These are phyloP conservation scores for Drosophila diplacantha DNA, from an alignment of 2,888 invertebrate species.

Conservation along the genomic window DNA sequence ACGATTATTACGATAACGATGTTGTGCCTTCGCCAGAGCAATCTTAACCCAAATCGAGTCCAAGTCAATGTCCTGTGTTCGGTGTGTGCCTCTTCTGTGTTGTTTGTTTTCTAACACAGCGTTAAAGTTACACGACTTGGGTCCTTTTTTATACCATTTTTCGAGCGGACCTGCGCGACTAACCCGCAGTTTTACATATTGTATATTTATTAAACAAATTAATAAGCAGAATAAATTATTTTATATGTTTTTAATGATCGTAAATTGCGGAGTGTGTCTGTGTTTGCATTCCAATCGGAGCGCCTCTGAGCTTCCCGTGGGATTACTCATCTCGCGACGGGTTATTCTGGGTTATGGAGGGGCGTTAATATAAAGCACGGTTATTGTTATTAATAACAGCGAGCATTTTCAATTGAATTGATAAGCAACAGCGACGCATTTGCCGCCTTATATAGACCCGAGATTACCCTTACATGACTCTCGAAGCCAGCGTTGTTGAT, in stretches of 20 bases:
- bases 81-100: slow-evolving; percentile 26
- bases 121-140: slow-evolving; percentile 37
- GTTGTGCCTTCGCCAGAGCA: slow-evolving; percentile 43
- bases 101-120: slow-evolving; percentile 37
- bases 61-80: slow-evolving; percentile 38
- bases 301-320: slow-evolving; percentile 5
- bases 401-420: slow-evolving; percentile 57
- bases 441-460: slow-evolving; percentile 21
- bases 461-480: slow-evolving; percentile 24
- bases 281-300: slow-evolving; percentile 30
- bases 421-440: slow-evolving; percentile 52
- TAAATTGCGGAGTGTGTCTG: slow-evolving; percentile 30
- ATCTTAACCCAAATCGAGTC: slow-evolving; percentile 43
- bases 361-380: slow-evolving; percentile 57
- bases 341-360: slow-evolving; percentile 23
- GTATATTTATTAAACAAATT: slow-evolving; percentile 73
- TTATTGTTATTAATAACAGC: slow-evolving; percentile 65
- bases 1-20: slow-evolving; percentile 37
- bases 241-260: slow-evolving; percentile 68
- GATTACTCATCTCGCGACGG: slow-evolving; percentile 52
- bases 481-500: slow-evolving; percentile 43
- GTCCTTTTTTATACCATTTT: slow-evolving; percentile 34
- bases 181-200: slow-evolving; percentile 64
- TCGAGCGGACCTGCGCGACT: slow-evolving; percentile 47
- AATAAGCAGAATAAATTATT: slow-evolving; percentile 72